Evolutionary conservation across 2,797 vertebrate genomes (phyloP).

Genomic region (Liparis tanakae): DNA sequence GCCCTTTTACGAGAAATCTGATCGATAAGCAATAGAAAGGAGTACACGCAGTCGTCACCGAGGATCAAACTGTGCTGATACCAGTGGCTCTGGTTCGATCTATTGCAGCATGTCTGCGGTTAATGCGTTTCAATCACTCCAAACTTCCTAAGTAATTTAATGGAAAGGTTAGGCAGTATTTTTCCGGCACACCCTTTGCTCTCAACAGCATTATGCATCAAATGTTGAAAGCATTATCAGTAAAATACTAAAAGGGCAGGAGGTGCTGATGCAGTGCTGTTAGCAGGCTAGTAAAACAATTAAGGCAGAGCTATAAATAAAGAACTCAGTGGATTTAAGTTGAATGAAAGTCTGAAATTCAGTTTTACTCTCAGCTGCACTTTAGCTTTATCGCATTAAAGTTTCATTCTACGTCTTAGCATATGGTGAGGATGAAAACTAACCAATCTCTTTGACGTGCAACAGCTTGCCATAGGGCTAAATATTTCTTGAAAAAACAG

Average conservation of each 20-base stretch:
- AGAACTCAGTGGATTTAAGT: constrained; percentile 70
- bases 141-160: constrained; percentile 73
- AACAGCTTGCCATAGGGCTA: constrained; percentile 1
- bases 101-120: constrained; percentile 76
- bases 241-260: constrained; percentile 65
- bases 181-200: constrained; percentile 57
- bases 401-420: constrained; percentile 21
- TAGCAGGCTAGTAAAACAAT: constrained; percentile 73
- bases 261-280: constrained; percentile 72
- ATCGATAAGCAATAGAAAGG: constrained; percentile 74
- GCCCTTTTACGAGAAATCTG: constrained; percentile 50
- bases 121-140: constrained; percentile 82
- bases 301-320: constrained; percentile 72
- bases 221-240: constrained; percentile 71
- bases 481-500: constrained; percentile 2
- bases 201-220: constrained; percentile 55
- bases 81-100: constrained; percentile 78
- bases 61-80: constrained; percentile 55
- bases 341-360: constrained; percentile 64
- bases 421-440: neutral
- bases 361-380: constrained; percentile 57
- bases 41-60: constrained; percentile 54
- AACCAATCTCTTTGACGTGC: neutral
- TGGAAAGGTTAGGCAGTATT: constrained; percentile 68
- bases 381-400: constrained; percentile 52